phyloP scores from a whole-genome alignment of 2,113 vertebrate genomes.

The Beaufortia kweichowensis region DNA sequence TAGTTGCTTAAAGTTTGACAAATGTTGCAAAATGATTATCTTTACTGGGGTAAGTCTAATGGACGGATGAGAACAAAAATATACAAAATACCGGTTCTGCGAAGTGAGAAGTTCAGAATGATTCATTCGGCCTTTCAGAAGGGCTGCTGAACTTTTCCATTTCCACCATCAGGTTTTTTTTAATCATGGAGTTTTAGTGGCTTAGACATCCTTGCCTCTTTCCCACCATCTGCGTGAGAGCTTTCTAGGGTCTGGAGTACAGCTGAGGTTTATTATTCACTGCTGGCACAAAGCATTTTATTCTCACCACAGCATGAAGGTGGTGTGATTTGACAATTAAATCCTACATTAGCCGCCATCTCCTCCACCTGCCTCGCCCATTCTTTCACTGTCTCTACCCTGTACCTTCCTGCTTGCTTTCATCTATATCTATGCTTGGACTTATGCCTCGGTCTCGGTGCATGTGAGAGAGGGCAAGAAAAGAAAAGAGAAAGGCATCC shows the following conservation, averaged over 20 bases:
- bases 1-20: no score
- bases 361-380: background rate
- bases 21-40: background rate
- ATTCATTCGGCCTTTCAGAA: constrained; percentile 24
- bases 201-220: background rate
- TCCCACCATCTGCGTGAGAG: constrained; percentile 22
- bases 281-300: constrained; percentile 39
- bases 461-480: constrained; percentile 1
- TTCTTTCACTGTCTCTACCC: background rate
- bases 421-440: background rate
- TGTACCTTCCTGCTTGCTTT: constrained; percentile 2
- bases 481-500: background rate
- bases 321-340: constrained; percentile 37
- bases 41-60: background rate
- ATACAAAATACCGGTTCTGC: background rate
- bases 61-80: background rate
- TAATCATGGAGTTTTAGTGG: background rate
- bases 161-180: background rate
- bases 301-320: constrained; percentile 35
- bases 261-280: constrained; percentile 33
- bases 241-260: constrained; percentile 12
- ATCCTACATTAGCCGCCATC: constrained; percentile 23
- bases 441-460: constrained; percentile 4
- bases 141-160: constrained; percentile 3
- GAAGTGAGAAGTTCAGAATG: background rate